Evolutionary conservation across 2,113 vertebrate species (phyloP), one percentile per base, ranked within the genome.

Genomic region (Pelusios castaneus): DNA sequence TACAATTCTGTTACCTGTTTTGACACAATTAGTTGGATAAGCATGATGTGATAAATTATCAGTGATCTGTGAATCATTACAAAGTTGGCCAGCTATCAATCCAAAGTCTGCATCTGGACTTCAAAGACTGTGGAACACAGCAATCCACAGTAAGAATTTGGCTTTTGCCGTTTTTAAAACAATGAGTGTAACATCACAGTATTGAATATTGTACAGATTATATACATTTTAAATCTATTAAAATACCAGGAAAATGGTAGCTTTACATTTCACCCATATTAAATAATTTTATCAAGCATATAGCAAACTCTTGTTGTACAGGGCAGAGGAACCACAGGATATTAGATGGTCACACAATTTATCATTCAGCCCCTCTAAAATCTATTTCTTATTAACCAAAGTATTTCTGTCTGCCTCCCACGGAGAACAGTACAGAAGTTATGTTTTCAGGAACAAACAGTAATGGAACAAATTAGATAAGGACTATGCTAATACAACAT

Each of bases 351-450:
- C 27, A 19, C 6, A 89, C 56, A 87, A 89, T 45, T 45, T 27
- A 45, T 76, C 84, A 93, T 56, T 1, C 27, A 84, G 45, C 45
- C 58, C 47, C 88, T 87, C 34, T 75, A 29, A 81, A 87, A 8
- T 11, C 2, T 21, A 38, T 83, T 88, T 89, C 80, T 52, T 87
- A 70, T 88, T 94, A 83, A 92, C 75, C 78, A 94, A 56, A 25
- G 6, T 43, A 34, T 75, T 93, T 91, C 91, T 89, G 91, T 80
- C 73, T 89, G 63, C 63, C 49, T 95, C 82, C 84, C 87, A 79
- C 82, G 8, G 8, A 90, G 49, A 0, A 0, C 85, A 92, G 85
- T 56, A 95, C 38, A 93, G 91, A 96, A 92, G 84, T 89, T 24
- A 79, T 34, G 52, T 79, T 87, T 77, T 79, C 84, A 83, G 88